These are phyloP conservation scores for Stenotaenia linearis DNA, from an alignment of 2,888 invertebrate species.

Conservation along the genomic window DNA sequence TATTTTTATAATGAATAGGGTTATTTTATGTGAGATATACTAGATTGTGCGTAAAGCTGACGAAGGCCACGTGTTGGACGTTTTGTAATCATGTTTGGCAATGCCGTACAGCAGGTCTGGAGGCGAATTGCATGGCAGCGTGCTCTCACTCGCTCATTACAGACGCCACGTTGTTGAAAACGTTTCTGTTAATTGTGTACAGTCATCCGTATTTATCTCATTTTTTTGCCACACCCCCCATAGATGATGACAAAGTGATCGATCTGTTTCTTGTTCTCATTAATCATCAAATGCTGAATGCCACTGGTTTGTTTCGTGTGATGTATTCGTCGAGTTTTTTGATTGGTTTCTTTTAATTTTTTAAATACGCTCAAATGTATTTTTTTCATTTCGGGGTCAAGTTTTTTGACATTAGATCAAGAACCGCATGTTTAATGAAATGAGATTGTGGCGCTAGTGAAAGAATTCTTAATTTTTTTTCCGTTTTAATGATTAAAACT, in stretches of 20 bases:
- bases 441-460: constrained; percentile 26
- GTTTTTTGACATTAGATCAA: constrained; percentile 27
- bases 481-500: constrained; percentile 17
- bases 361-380: not conserved
- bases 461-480: not conserved
- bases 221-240: constrained; percentile 12
- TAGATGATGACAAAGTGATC: constrained; percentile 27
- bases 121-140: constrained; percentile 31
- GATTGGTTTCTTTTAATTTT: not conserved
- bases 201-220: constrained; percentile 34
- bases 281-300: constrained; percentile 13
- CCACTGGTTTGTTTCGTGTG: constrained; percentile 26
- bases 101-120: constrained; percentile 34
- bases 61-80: constrained; percentile 11
- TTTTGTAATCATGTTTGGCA: constrained; percentile 33
- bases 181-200: constrained; percentile 32
- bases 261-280: constrained; percentile 14
- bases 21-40: constrained; percentile 33
- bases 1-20: constrained; percentile 31
- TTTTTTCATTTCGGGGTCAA: constrained; percentile 22
- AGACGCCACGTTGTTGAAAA: constrained; percentile 29
- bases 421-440: not conserved
- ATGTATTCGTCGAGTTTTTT: constrained; percentile 18
- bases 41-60: constrained; percentile 13
- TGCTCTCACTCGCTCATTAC: constrained; percentile 21